Evolutionary conservation across 2,888 invertebrate genomes (phyloP).

Genomic region (Spisula solida): DNA sequence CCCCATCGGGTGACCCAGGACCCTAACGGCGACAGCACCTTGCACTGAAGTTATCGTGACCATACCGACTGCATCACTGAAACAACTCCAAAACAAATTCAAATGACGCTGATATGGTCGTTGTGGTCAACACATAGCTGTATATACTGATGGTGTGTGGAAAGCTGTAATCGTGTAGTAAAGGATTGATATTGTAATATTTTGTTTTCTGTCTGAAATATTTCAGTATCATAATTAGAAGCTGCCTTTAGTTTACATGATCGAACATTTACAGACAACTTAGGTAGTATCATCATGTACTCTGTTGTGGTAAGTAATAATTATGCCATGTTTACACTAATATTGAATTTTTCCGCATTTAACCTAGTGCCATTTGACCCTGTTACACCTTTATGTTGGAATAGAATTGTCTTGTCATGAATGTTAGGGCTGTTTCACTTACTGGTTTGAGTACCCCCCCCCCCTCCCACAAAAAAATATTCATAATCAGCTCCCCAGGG

Average conservation of each 20-base stretch:
- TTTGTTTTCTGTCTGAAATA: neutral
- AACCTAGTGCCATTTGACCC: neutral
- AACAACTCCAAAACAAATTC: too few species aligned
- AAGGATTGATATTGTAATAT: neutral
- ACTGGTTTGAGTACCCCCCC: too few species aligned
- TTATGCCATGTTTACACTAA: neutral
- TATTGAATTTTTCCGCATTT: neutral
- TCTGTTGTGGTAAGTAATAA: slow-evolving; percentile 89
- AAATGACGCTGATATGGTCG: too few species aligned
- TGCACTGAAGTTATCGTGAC: too few species aligned
- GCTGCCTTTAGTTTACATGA: slow-evolving; percentile 89
- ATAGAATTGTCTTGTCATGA: neutral
- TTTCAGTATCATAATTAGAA: slow-evolving; percentile 89
- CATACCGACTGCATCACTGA: too few species aligned
- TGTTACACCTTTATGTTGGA: neutral
- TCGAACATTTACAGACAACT: slow-evolving; percentile 89
- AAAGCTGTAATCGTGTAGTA: too few species aligned
- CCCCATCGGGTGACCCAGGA: too few species aligned
- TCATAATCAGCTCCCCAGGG: too few species aligned
- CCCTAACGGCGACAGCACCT: too few species aligned
- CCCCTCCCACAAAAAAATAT: too few species aligned
- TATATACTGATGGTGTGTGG: too few species aligned
- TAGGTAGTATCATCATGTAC: slow-evolving; percentile 89
- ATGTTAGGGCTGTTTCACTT: neutral
- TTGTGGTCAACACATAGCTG: neutral